These are phyloP conservation scores for Semotilus atromaculatus DNA, from an alignment of 2,797 vertebrate species.

Conservation along the genomic window DNA sequence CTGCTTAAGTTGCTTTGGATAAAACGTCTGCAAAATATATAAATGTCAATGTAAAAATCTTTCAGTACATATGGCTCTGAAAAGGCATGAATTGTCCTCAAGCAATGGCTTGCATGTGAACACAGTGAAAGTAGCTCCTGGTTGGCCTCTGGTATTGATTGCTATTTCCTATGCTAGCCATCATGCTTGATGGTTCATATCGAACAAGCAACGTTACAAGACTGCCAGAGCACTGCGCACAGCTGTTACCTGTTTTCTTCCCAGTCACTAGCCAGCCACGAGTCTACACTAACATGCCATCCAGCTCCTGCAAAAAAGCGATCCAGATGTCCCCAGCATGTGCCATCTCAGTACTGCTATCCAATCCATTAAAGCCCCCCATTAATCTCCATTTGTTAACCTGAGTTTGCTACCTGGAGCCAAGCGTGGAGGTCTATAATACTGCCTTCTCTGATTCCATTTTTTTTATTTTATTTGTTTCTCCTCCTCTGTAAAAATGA, in stretches of 20 bases:
- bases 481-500: conserved; percentile 61
- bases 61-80: conserved; percentile 2
- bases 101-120: conserved; percentile 40
- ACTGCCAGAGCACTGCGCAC: conserved; percentile 14
- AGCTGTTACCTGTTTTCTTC: conserved; percentile 32
- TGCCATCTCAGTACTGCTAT: conserved; percentile 48
- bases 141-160: conserved; percentile 62
- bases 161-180: conserved; percentile 40
- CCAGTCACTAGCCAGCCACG: background rate
- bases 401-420: conserved; percentile 41
- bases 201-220: conserved; percentile 38
- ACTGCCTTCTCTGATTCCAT: conserved; percentile 57
- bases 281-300: conserved; percentile 7
- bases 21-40: background rate
- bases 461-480: conserved; percentile 62
- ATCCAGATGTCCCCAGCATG: conserved; percentile 32
- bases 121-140: conserved; percentile 47
- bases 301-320: conserved; percentile 5
- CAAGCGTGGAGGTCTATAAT: conserved; percentile 10
- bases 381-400: conserved; percentile 63
- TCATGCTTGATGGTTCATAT: conserved; percentile 57
- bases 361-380: conserved; percentile 54
- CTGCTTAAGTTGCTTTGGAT: background rate
- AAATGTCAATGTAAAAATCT: background rate
- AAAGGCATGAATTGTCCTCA: conserved; percentile 32